Evolutionary conservation across 2,888 invertebrate species (phyloP), one percentile per base, ranked within the genome.

Genomic region (Bimastos eiseni): DNA sequence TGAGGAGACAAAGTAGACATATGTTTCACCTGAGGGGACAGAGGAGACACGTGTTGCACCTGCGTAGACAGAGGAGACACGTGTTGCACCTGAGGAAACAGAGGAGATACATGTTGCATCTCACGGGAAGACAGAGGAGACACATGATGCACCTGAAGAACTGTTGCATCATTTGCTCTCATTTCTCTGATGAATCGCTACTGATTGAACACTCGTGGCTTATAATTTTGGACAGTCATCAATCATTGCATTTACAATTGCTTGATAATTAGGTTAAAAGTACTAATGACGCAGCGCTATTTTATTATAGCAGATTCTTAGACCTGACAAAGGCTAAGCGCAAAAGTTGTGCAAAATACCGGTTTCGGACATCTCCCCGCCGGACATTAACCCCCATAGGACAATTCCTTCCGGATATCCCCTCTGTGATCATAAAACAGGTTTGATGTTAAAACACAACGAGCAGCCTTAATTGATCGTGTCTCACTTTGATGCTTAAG

Each of bases 111-210:
- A 11, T 55, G 30, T 44, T 17, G 44, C 19, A 17, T 2, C 2
- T 24, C 30, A 11, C 70, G 11, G 70, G 3, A 3, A 0, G 70
- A 70, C 30, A 70, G 30, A 70, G 70, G n/a, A n/a, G n/a, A n/a
- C 70, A 70, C 70, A n/a, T 70, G 70, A n/a, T 70, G 70, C 70
- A 70, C 70, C 70, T 70, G 70, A n/a, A 70, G 70, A 49, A 49
- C 70, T 70, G 70, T n/a, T 70, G 70, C 70, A n/a, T 30, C 70
- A 70, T 70, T 70, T 70, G 70, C 70, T 0, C 6, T 8, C 17
- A 0, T 70, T 70, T 30, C 70, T 30, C 24, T 1, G 49, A 19
- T 13, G 41, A 41, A 41, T 49, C n/a, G 8, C 70, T 70, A 70
- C 8, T 11, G 0, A 70, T n/a, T n/a, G n/a, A 3, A 30, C n/a